Base-by-base conservation (phyloP, 2,113 vertebrate species). In the Crypturellus undulatus region DNA sequence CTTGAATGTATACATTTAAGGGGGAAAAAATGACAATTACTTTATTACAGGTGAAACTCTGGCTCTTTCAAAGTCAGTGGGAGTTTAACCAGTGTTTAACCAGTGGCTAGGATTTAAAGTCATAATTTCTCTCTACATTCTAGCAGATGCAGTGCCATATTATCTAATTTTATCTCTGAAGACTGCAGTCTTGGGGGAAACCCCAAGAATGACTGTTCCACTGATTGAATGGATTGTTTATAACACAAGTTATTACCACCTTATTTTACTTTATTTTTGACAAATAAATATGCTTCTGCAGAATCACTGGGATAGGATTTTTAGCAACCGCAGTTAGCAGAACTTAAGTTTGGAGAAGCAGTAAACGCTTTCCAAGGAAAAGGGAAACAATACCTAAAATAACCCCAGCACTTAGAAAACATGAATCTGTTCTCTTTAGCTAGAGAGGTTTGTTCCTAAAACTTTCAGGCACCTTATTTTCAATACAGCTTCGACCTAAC, bases 281-380 rank as follows among this genome's bases (percentile, higher is more conserved):
- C 36, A 60, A 36, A 68, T 47, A 90, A 87, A 72, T 30, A 79
- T 24, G 45, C 30, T 69, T 21, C 52, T 1, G 1, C 64, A 95
- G 42, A 87, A 45, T 9, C 40, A 62, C 28, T 45, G 10, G 56
- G 65, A 19, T 42, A 63, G 10, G 58, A 5, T 72, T 84, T 34
- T 58, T 84, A 76, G 79, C 75, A 94, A 59, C 30, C 62, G n/a
- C 52, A 73, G 43, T 26, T 84, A 79, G 62, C 32, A 79, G 43
- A 91, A 70, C 5, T 22, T 34, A 26, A 76, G n/a, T 28, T 60
- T 59, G 81, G 54, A 77, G 21, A 28, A 79, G 36, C 24, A 75
- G 47, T 19, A 86, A 90, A 94, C 64, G 21, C 12, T 94, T 81
- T 95, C 86, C 62, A 88, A 71, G 73, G 92, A 86, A 92, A 32